Percentiles rank a stretch among this genome's conserved stretches.
These are phyloP conservation scores for Dinocampus coccinellae DNA, from an alignment of 2,888 invertebrate species.

Conservation along the genomic window DNA sequence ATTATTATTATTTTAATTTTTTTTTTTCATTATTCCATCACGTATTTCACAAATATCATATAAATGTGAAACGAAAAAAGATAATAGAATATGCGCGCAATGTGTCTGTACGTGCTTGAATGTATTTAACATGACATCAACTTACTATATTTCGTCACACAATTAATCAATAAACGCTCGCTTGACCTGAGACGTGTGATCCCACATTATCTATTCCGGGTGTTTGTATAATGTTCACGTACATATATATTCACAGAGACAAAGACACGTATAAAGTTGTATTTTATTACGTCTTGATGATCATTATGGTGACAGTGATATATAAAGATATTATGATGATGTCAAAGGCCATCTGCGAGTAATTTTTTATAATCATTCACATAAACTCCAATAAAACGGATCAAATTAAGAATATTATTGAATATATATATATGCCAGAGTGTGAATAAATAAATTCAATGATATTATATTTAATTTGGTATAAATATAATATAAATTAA, in stretches of 20 bases:
- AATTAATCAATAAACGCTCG: not conserved
- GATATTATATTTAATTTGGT: not conserved
- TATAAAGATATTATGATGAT: not conserved
- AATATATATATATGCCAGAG: not conserved
- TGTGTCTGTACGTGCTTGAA: not conserved
- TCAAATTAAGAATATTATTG: not conserved
- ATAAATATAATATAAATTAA: not conserved
- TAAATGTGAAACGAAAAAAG: too few relatives aligned
- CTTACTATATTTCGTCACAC: not conserved
- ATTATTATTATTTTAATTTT: not conserved
- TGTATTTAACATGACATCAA: not conserved
- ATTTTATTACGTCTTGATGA: not conserved
- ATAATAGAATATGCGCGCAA: too few relatives aligned
- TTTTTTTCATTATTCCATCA: too few relatives aligned
- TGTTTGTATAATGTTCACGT: not conserved
- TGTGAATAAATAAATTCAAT: not conserved
- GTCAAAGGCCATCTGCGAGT: conserved; percentile 7
- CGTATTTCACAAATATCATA: too few relatives aligned
- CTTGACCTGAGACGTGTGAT: not conserved
- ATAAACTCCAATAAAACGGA: conserved; percentile 18
- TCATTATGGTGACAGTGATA: not conserved
- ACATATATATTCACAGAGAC: not conserved
- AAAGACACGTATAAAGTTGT: not conserved
- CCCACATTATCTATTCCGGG: not conserved
- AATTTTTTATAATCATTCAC: conserved; percentile 9